Evolutionary conservation across 1,140 invertebrate genomes (phyloP), one percentile per base, ranked within the genome.

Genomic region (Euwallacea similis): DNA sequence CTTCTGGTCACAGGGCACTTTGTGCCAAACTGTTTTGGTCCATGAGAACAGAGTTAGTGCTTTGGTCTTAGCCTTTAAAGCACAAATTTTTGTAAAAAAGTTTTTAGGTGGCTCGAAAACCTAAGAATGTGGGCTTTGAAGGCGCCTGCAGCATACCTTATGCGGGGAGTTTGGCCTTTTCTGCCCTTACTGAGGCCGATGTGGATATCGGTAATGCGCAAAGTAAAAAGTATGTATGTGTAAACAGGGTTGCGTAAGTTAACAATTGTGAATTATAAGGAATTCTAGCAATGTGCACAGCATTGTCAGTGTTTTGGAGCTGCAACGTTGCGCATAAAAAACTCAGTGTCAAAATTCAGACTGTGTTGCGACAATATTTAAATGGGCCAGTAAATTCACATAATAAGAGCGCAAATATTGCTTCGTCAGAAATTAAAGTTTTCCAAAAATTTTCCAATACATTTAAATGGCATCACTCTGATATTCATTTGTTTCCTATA

Each of bases 71-170:
- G 21, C 1, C 4, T 33, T 33, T 33, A 33, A 33, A 33, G 4
- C 21, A 4, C 21, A 2, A 33, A 4, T 33, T 33, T 33, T 4
- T 33, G 4, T 33, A 33, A 33, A 33, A 33, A 50, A 50, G 9
- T 50, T 50, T 50, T 2, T 50, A 72, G 71, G 71, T 88, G 41
- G 83, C 83, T n/a, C 84, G 82, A 69, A 91, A 91, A 81, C 92
- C 92, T 47, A 84, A 83, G 73, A 83, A 84, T 65, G 81, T 91
- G 15, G 84, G 83, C 47, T 91, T 90, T 76, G 88, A 90, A 79
- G 87, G 88, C 55, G 89, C 90, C 33, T 88, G 89, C 1, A 87
- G 90, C 65, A 78, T 93, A 42, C 89, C 91, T 6, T 93, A 91
- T 75, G 87, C 87, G 56, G 89, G 89, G 7, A 86, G 86, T 66